phyloP scores from a whole-genome alignment of 2,888 invertebrate species.

The Philaethria dido region DNA sequence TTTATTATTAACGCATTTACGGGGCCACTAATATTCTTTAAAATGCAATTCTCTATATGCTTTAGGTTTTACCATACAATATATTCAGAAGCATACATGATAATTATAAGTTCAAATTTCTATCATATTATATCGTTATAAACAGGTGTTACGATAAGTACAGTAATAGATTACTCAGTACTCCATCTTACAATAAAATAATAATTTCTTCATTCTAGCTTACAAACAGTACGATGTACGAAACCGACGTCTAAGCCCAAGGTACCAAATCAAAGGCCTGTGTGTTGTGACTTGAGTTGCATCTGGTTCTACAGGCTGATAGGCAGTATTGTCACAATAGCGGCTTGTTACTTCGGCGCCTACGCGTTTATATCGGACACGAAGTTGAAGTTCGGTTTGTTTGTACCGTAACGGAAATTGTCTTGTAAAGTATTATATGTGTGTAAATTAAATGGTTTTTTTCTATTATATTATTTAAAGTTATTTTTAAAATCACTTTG shows the following conservation, averaged over 20 bases:
- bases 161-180: too few species aligned
- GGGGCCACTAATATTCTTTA: too few species aligned
- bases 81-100: too few species aligned
- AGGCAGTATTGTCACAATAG: constrained; percentile 58
- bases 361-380: constrained; percentile 63
- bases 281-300: constrained; percentile 64
- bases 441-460: not conserved
- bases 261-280: constrained; percentile 52
- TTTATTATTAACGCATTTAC: too few species aligned
- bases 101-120: too few species aligned
- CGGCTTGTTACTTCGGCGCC: constrained; percentile 67
- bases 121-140: too few species aligned
- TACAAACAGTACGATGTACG: constrained; percentile 35
- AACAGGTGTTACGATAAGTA: too few species aligned
- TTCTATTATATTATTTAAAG: not conserved
- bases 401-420: constrained; percentile 50
- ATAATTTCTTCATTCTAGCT: constrained; percentile 40
- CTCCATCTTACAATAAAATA: too few species aligned
- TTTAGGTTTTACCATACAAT: too few species aligned
- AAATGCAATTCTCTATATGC: too few species aligned
- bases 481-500: not conserved
- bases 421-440: not conserved
- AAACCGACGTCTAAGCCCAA: constrained; percentile 37
- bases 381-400: constrained; percentile 69
- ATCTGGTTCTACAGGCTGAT: constrained; percentile 67